phyloP scores from a whole-genome alignment of 2,797 vertebrate genomes.

The Pampus argenteus region DNA sequence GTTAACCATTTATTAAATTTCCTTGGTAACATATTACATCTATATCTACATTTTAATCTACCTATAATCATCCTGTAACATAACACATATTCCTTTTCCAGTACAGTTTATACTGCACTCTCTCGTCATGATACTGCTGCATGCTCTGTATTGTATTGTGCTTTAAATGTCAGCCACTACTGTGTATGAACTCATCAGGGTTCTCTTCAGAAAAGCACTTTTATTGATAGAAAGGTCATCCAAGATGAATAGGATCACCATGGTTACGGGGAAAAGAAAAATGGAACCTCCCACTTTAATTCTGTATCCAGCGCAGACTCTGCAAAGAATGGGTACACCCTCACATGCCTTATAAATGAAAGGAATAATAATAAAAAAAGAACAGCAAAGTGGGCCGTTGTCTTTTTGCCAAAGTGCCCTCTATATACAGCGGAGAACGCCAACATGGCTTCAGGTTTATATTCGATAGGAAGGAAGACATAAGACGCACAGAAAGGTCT shows the following conservation, averaged over 20 bases:
- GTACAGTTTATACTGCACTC: background rate
- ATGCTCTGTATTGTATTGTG: slow-evolving; percentile 44
- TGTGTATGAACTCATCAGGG: slow-evolving; percentile 58
- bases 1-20: background rate
- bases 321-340: slow-evolving; percentile 42
- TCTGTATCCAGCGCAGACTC: slow-evolving; percentile 13
- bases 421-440: slow-evolving; percentile 16
- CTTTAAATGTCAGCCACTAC: slow-evolving; percentile 75
- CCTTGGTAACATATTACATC: background rate
- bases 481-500: slow-evolving; percentile 28
- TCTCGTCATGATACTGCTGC: slow-evolving; percentile 3
- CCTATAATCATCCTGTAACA: background rate
- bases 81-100: background rate
- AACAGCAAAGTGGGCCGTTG: slow-evolving; percentile 15
- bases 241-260: slow-evolving; percentile 70
- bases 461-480: slow-evolving; percentile 42
- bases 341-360: slow-evolving; percentile 50
- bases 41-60: background rate
- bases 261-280: slow-evolving; percentile 65
- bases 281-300: slow-evolving; percentile 38
- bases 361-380: slow-evolving; percentile 41
- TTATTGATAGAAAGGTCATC: slow-evolving; percentile 79
- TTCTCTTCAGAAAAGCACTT: slow-evolving; percentile 53
- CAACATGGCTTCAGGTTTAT: slow-evolving; percentile 20
- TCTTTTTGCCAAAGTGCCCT: slow-evolving; percentile 9